A percentile compares a stretch with the other conserved stretches of the same genome.
phyloP scores from a whole-genome alignment of 2,113 vertebrate species.

The Leptodactylus fuscus region DNA sequence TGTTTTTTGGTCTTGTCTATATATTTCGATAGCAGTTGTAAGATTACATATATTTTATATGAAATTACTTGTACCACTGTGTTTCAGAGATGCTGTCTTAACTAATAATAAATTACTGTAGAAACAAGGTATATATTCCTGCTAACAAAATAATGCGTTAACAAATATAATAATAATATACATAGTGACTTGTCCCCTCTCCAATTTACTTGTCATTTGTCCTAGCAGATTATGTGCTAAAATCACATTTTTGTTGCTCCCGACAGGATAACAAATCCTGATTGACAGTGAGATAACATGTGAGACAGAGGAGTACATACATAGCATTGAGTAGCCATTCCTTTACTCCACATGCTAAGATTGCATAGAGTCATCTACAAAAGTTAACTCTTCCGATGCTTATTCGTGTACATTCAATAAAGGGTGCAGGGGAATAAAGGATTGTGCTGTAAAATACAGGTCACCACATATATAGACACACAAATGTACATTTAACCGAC shows the following conservation, averaged over 20 bases:
- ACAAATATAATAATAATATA: too few species aligned
- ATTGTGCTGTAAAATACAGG: too few species aligned
- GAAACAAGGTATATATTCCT: background rate
- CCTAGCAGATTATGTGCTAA: background rate
- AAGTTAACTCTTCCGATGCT: background rate
- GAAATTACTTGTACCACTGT: too few species aligned
- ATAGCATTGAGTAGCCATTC: constrained; percentile 20
- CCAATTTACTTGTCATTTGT: constrained; percentile 8
- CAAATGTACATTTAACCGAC: too few species aligned
- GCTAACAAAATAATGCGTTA: background rate
- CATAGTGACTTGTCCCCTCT: background rate
- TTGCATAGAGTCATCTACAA: background rate
- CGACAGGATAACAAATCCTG: constrained; percentile 27
- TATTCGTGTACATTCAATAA: background rate
- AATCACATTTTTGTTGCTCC: constrained; percentile 9
- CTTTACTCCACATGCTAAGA: background rate
- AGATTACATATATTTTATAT: too few species aligned
- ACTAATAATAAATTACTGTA: too few species aligned
- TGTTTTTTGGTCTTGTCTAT: too few species aligned
- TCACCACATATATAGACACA: too few species aligned
- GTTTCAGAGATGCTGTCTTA: too few species aligned
- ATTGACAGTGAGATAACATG: constrained; percentile 40
- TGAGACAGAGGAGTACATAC: constrained; percentile 2
- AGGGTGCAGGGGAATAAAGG: background rate
- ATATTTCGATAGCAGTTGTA: too few species aligned